Evolutionary conservation across 2,797 vertebrate species (phyloP), one percentile per base, ranked within the genome.

Genomic region (Enteromius treurensis): DNA sequence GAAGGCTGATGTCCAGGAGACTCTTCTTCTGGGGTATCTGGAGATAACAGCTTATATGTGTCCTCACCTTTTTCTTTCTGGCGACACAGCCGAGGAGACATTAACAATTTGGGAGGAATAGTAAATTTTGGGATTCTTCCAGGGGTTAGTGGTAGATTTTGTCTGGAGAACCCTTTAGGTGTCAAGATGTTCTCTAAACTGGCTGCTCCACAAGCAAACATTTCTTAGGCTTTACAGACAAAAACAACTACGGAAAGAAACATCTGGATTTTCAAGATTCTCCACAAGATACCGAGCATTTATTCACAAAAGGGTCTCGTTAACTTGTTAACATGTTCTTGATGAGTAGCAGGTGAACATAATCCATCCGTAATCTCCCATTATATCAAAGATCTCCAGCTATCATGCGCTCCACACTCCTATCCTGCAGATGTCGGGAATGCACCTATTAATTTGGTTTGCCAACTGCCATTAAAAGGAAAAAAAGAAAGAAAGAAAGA

Each of bases 61-160:
- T 90, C 91, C 0, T 73, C 11, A 0, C 85, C 85, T 55, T 86
- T 86, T 19, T 7, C 14, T 17, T 1, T 81, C 19, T 1, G 78
- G 9, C 40, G 19, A n/a, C 49, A 19, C 26, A 83, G 4, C 4
- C 75, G 75, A 0, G 90, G 88, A 5, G 88, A 89, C 10, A 84
- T 49, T 19, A 77, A 6, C 0, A 84, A 47, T 53, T 75, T 82
- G 21, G 90, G 82, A 0, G 90, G 93, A 83, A 93, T 76, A 14
- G 89, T 19, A 71, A 94, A 95, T 37, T 13, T 47, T 0, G 93
- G 93, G 9, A 92, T 90, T 34, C 86, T 82, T 45, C 92, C 91
- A 0, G 93, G 94, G 1, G 94, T 94, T 74, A 94, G 80, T 47
- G 90, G 84, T 58, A 92, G 76, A 71, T 53, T 80, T 60, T 87